These are phyloP conservation scores for Dasysyrphus tricinctus DNA, from an alignment of 2,888 invertebrate species.

Conservation along the genomic window DNA sequence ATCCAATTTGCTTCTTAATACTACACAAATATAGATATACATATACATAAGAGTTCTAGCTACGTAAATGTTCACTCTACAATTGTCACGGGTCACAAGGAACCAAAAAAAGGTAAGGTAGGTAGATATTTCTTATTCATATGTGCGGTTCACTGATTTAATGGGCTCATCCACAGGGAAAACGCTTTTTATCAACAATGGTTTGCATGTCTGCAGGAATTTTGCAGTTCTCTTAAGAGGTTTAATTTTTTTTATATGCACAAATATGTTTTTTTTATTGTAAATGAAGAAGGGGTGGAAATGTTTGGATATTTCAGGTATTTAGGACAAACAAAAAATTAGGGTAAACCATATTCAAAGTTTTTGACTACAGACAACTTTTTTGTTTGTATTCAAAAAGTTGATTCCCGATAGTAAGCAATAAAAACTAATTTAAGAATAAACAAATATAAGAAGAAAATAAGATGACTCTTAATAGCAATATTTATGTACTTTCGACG, in stretches of 20 bases:
- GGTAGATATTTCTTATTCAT: slow-evolving; percentile 43
- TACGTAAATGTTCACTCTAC: background rate
- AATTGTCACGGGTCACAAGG: slow-evolving; percentile 33
- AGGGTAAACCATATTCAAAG: background rate
- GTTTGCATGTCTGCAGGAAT: slow-evolving; percentile 12
- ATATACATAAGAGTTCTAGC: background rate
- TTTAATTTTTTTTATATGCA: background rate
- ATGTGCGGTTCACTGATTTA: slow-evolving; percentile 65
- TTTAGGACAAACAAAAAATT: background rate
- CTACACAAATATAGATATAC: slow-evolving; percentile 11
- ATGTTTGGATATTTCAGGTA: background rate
- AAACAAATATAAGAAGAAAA: background rate
- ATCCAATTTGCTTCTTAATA: slow-evolving; percentile 66
- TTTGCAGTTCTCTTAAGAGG: background rate
- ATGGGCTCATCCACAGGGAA: slow-evolving; percentile 58
- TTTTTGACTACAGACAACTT: background rate
- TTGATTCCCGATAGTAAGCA: background rate
- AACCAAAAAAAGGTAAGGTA: background rate
- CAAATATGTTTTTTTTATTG: background rate
- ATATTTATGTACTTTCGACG: no score
- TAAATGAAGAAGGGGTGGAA: background rate
- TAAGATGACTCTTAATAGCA: no score
- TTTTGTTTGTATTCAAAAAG: no score
- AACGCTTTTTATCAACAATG: slow-evolving; percentile 53
- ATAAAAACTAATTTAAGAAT: background rate